These are phyloP conservation scores for Drosophila flavopinicola DNA, from an alignment of 2,888 invertebrate species.

Conservation along the genomic window DNA sequence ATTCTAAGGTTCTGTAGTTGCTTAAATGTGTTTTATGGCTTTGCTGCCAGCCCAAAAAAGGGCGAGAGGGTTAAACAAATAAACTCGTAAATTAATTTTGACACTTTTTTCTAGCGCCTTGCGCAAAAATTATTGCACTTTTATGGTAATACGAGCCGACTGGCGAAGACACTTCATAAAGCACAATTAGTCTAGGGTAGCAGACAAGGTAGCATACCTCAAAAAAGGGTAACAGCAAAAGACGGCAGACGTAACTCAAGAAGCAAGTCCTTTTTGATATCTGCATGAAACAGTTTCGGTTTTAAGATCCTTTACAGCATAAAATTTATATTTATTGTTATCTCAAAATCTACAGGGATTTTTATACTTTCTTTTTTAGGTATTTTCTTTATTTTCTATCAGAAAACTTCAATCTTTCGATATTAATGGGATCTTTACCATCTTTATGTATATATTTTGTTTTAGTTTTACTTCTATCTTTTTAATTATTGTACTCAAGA, in stretches of 20 bases:
- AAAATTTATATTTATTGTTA: neutral
- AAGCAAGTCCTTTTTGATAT: neutral
- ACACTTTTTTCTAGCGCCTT: conserved; percentile 77
- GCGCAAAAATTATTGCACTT: conserved; percentile 67
- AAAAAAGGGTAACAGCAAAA: conserved; percentile 13
- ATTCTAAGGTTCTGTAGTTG: conserved; percentile 27
- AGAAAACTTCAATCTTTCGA: no score
- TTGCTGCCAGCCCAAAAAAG: conserved; percentile 53
- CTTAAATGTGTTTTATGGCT: conserved; percentile 15
- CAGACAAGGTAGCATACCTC: neutral
- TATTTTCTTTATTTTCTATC: no score
- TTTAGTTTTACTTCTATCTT: no score
- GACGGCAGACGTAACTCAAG: neutral
- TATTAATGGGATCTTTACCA: neutral
- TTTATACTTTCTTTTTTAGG: no score
- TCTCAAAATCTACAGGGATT: no score
- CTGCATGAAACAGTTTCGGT: neutral
- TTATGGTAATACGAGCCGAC: conserved; percentile 67
- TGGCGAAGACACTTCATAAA: conserved; percentile 32
- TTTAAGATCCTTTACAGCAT: neutral
- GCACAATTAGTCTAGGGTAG: conserved; percentile 34
- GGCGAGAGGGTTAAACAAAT: conserved; percentile 84
- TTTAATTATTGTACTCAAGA: no score
- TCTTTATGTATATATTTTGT: no score
- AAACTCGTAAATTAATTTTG: conserved; percentile 84